phyloP scores from a whole-genome alignment of 2,113 vertebrate species.

The Chascanopsetta lugubris region DNA sequence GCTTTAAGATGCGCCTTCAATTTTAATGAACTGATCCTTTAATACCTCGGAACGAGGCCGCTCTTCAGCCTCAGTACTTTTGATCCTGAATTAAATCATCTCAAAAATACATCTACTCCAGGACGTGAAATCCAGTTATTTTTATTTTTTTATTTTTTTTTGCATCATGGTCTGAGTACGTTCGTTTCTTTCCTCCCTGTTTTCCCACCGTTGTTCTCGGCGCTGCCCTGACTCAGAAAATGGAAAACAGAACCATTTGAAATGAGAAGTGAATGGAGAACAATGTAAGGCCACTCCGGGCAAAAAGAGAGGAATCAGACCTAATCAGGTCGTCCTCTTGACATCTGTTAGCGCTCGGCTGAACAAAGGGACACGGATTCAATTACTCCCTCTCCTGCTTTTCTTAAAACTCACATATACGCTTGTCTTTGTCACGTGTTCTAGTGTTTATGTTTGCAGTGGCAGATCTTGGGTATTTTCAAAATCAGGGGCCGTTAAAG shows the following conservation, averaged over 20 bases:
- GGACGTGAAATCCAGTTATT: neutral
- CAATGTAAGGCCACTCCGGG: conserved; percentile 23
- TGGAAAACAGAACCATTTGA: conserved; percentile 16
- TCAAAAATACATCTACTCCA: neutral
- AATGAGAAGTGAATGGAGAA: conserved; percentile 16
- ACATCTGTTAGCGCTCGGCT: conserved; percentile 24
- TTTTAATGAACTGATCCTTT: conserved; percentile 8
- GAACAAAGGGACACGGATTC: conserved; percentile 16
- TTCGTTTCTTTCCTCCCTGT: neutral
- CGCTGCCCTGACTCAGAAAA: conserved; percentile 17
- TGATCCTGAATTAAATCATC: conserved; percentile 9
- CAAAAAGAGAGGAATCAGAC: conserved; percentile 24
- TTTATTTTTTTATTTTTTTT: neutral
- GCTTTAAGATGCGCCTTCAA: conserved; percentile 11
- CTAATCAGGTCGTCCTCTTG: conserved; percentile 5
- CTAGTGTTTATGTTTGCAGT: neutral
- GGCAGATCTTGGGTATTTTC: neutral
- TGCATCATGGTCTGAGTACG: neutral
- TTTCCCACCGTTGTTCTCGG: neutral
- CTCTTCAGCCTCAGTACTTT: conserved; percentile 1
- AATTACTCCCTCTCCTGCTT: neutral
- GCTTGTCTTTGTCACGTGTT: conserved; percentile 3
- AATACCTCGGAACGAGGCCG: neutral
- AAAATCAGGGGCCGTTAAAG: neutral
- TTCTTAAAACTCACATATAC: too few relatives aligned